These are phyloP conservation scores for Micromesistius poutassou DNA, from an alignment of 2,797 vertebrate genomes.

Conservation along the genomic window DNA sequence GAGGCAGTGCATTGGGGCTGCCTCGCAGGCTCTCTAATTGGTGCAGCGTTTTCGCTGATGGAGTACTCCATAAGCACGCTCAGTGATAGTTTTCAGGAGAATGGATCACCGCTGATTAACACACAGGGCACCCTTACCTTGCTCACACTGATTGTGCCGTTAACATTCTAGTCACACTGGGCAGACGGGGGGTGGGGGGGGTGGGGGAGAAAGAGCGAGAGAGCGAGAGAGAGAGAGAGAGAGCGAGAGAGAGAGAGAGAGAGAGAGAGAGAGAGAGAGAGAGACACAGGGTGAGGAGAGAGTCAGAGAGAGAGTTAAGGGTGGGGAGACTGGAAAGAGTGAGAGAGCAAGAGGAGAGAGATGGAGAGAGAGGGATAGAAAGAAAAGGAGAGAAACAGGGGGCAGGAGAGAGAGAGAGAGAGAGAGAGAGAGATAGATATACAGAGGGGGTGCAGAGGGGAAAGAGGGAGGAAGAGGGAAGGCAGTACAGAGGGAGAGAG, in stretches of 20 bases:
- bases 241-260: slow-evolving; percentile 4
- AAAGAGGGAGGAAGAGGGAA: not conserved
- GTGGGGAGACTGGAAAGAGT: no score
- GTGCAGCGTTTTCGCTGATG: not conserved
- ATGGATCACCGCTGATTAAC: slow-evolving; percentile 40
- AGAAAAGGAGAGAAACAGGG: no score
- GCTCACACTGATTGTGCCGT: slow-evolving; percentile 31
- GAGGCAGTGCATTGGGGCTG: not conserved
- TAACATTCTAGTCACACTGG: slow-evolving; percentile 56
- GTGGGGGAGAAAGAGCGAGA: no score
- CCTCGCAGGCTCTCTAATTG: not conserved
- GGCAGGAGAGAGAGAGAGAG: not conserved
- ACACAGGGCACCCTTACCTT: slow-evolving; percentile 27
- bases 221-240: no score
- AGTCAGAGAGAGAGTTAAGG: no score
- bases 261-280: not conserved
- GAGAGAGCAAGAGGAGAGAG: no score
- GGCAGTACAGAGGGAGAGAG: no score
- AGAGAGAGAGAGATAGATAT: no score
- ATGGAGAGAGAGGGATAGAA: not conserved
- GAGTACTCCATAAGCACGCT: not conserved
- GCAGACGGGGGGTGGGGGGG: slow-evolving; percentile 1
- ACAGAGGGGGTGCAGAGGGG: no score
- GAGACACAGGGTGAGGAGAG: no score
- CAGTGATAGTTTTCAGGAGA: slow-evolving; percentile 3